Conservation (phyloP, 1,140 invertebrate species). For the Rhynchophorus ferrugineus region DNA sequence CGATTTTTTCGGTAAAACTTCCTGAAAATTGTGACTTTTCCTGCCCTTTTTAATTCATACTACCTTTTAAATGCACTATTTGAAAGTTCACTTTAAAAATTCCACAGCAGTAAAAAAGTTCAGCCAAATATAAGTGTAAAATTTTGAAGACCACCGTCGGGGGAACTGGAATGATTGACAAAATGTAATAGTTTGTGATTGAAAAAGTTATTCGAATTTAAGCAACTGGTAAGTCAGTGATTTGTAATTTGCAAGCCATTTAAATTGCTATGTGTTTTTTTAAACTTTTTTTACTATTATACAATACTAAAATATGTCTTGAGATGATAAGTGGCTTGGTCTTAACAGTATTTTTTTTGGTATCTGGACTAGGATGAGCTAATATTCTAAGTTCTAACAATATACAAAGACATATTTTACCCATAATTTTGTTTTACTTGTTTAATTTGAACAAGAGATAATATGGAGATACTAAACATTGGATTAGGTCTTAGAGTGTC, state of each 20-base stretch:
- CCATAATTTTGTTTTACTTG: too few species aligned
- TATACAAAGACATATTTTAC: too few species aligned
- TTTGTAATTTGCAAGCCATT: too few species aligned
- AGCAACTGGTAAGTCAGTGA: background rate
- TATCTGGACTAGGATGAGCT: too few species aligned
- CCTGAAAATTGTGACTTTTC: background rate
- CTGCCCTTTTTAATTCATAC: background rate
- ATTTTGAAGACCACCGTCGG: conserved; percentile 6
- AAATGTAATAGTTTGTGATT: conserved; percentile 5
- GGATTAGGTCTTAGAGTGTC: too few species aligned
- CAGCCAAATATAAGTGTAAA: background rate
- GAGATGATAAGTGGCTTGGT: background rate
- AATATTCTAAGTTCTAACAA: too few species aligned
- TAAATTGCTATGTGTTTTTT: background rate
- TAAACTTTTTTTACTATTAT: background rate
- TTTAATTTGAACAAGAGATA: too few species aligned
- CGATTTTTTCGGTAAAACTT: conserved; percentile 1
- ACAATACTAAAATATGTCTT: background rate
- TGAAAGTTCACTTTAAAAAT: background rate
- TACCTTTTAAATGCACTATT: background rate
- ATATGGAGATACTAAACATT: too few species aligned
- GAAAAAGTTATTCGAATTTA: conserved; percentile 3
- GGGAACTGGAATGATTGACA: conserved; percentile 5
- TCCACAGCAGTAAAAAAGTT: background rate
- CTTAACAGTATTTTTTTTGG: too few species aligned